phyloP scores from a whole-genome alignment of 2,113 vertebrate species.

The Tragelaphus strepsiceros region DNA sequence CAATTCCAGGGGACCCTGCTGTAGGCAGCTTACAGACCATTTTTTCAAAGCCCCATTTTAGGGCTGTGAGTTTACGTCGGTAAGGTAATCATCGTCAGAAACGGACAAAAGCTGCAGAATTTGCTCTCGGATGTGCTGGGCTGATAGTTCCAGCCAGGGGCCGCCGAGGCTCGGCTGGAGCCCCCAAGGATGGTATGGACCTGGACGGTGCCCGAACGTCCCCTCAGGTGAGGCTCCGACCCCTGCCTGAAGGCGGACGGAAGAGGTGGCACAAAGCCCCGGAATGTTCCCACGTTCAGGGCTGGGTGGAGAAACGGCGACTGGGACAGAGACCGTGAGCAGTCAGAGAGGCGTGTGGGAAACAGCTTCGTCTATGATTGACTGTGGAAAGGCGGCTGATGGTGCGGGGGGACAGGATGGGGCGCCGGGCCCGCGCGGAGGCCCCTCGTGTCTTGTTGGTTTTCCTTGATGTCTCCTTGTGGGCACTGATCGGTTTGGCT shows the following conservation, averaged over 20 bases:
- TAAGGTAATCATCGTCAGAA: neutral
- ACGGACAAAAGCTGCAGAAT: neutral
- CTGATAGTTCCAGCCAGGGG: neutral
- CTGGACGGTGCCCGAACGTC: neutral
- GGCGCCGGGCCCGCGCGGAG: neutral
- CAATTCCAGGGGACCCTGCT: neutral
- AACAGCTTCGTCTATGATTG: neutral
- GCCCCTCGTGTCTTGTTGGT: neutral
- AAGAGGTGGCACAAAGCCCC: neutral
- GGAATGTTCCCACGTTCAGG: neutral
- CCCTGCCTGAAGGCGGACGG: too few relatives aligned
- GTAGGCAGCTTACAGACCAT: neutral
- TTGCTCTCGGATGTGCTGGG: neutral
- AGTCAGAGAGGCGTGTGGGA: neutral
- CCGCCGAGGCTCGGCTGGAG: neutral
- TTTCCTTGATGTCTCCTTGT: neutral
- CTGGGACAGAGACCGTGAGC: neutral
- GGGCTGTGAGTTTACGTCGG: neutral
- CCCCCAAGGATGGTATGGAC: too few relatives aligned
- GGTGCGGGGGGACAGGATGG: too few relatives aligned
- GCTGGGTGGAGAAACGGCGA: neutral
- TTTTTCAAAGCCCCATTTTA: neutral
- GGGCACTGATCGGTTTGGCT: accelerated
- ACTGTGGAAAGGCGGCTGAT: neutral
- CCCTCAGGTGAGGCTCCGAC: neutral